Conservation (phyloP, 1,140 invertebrate species). For the Andrena cerasifolii region DNA sequence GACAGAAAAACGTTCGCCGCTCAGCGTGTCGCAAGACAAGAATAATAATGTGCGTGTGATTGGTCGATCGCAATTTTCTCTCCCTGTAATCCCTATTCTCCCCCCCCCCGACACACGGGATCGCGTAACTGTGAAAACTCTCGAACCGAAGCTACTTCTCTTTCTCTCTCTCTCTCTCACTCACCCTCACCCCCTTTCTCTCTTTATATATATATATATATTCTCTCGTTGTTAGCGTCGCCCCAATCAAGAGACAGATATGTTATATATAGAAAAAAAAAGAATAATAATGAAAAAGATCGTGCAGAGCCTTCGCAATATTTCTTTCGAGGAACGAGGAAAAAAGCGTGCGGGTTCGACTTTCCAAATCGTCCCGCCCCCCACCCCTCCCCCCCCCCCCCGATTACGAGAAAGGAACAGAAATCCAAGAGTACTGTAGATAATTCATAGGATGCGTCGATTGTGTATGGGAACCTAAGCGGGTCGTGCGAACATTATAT, state of each 20-base stretch:
- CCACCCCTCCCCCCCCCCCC: no score
- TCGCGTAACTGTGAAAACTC: not conserved
- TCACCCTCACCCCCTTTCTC: no score
- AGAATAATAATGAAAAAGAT: not conserved
- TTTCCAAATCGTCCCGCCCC: slow-evolving; percentile 29
- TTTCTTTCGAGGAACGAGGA: not conserved
- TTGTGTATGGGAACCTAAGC: slow-evolving; percentile 61
- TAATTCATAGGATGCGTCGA: slow-evolving; percentile 61
- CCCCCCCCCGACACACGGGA: not conserved
- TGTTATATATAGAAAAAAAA: not conserved
- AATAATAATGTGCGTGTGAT: slow-evolving; percentile 23
- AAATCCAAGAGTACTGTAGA: slow-evolving; percentile 33
- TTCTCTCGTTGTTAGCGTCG: slow-evolving; percentile 3
- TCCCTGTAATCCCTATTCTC: slow-evolving; percentile 7
- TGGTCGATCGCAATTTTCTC: slow-evolving; percentile 13
- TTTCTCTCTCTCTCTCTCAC: no score
- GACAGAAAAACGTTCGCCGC: not conserved
- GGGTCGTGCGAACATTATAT: slow-evolving; percentile 64
- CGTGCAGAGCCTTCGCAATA: not conserved
- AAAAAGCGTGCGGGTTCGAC: slow-evolving; percentile 47
- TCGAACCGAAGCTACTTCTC: not conserved
- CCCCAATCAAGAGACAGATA: not conserved
- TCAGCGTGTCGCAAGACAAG: not conserved
- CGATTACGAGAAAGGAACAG: not conserved
- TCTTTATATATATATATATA: no score